phyloP scores from a whole-genome alignment of 2,113 vertebrate species.

The Gyps fulvus region DNA sequence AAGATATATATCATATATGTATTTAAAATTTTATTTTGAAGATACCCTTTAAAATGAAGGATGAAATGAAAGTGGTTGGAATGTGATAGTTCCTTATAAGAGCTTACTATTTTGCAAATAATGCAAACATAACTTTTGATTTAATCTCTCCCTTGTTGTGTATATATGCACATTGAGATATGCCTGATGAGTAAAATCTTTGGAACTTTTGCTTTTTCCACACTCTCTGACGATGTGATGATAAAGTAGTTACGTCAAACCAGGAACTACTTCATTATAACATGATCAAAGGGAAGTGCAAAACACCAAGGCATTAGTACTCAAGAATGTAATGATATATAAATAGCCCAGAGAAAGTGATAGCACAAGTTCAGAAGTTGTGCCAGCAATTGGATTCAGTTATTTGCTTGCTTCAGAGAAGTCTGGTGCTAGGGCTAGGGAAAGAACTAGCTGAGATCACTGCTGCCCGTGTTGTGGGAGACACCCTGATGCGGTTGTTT shows the following conservation, averaged over 20 bases:
- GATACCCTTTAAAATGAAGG: background rate
- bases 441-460: background rate
- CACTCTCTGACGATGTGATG: background rate
- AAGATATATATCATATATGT: background rate
- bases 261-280: background rate
- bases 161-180: background rate
- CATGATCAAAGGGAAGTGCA: background rate
- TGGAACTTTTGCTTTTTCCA: background rate
- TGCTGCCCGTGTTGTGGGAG: background rate
- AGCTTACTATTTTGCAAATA: background rate
- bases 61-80: background rate
- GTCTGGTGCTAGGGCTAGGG: background rate
- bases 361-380: background rate
- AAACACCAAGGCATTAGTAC: background rate
- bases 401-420: background rate
- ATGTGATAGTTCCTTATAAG: background rate
- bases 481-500: accelerated
- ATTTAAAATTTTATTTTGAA: slow-evolving; percentile 29
- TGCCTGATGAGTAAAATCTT: background rate
- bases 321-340: background rate
- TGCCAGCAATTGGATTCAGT: background rate
- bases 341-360: background rate
- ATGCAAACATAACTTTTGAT: background rate
- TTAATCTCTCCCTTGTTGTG: background rate
- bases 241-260: background rate